Evolutionary conservation across 2,797 vertebrate species (phyloP), one percentile per base, ranked within the genome.

Genomic region (Sebastes minor): DNA sequence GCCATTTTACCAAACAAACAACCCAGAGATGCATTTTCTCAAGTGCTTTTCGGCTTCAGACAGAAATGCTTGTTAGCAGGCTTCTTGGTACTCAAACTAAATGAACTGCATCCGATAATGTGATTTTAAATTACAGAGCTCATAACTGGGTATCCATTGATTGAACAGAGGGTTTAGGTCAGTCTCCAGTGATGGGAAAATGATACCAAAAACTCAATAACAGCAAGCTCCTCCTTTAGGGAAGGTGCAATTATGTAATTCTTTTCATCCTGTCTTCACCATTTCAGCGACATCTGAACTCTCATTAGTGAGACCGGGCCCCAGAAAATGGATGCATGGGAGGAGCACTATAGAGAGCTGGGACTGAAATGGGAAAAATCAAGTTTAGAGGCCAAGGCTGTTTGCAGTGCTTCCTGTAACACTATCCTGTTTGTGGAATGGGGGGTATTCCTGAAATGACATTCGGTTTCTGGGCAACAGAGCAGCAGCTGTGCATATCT

Each of bases 401-500:
- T 89, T 89, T 85, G 73, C 81, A 46, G 35, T 69, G 74, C 87
- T 91, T 93, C 93, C 88, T 92, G 93, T 92, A 94, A 95, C 88
- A 82, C 86, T 87, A 92, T 91, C 91, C 84, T 76, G 75, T 91
- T 89, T 90, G 88, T 91, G 83, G 92, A 94, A 89, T 86, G 67
- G 87, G 84, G 85, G 88, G 86, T 92, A 88, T 90, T 93, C 89
- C 88, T 90, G 91, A 90, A 88, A 93, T 93, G 92, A 88, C 94
- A 93, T 91, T 91, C 83, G 30, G 95, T 96, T 95, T 95, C 95
- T 93, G 93, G 94, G 96, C 94, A 95, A 96, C 94, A 66, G 91
- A 86, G 92, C 91, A 81, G 94, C 95, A 95, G 95, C 95, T 95
- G 95, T 93, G 93, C 94, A 92, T 94, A 90, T 95, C 94, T 95